These are phyloP conservation scores for Chaetodon auriga DNA, from an alignment of 2,113 vertebrate genomes.

Conservation along the genomic window DNA sequence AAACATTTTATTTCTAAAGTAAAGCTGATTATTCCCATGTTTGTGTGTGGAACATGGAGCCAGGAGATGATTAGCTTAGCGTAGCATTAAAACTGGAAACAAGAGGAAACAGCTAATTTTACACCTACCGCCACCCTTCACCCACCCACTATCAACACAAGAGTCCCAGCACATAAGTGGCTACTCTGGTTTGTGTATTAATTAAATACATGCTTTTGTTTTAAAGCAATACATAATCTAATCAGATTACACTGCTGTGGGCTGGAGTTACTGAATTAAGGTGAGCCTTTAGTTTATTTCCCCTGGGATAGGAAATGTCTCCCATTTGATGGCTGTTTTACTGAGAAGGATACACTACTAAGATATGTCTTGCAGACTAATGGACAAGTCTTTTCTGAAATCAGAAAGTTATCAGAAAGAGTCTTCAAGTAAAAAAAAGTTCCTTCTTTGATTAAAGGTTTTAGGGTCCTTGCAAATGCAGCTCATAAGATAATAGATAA, in stretches of 20 bases:
- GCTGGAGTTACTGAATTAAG: background rate
- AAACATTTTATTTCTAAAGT: too few species aligned
- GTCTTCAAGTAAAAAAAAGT: background rate
- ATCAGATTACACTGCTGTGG: background rate
- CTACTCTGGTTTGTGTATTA: background rate
- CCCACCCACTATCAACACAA: too few species aligned
- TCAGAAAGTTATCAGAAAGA: too few species aligned
- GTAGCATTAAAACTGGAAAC: too few species aligned
- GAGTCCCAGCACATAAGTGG: background rate
- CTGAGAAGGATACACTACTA: background rate
- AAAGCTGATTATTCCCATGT: too few species aligned
- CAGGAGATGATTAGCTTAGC: too few species aligned
- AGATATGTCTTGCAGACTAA: background rate
- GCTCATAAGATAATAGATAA: background rate
- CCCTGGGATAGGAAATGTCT: background rate
- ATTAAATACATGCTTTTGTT: constrained; percentile 1
- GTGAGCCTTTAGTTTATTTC: background rate
- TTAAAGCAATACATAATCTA: background rate
- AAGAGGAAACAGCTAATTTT: background rate
- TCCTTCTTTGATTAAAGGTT: constrained; percentile 2
- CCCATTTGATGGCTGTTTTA: background rate
- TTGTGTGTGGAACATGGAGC: too few species aligned
- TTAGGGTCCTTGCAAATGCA: background rate
- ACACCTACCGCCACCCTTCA: too few species aligned
- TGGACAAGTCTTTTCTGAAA: background rate